phyloP scores from a whole-genome alignment of 1,140 invertebrate genomes.

The Temnothorax longispinosus region DNA sequence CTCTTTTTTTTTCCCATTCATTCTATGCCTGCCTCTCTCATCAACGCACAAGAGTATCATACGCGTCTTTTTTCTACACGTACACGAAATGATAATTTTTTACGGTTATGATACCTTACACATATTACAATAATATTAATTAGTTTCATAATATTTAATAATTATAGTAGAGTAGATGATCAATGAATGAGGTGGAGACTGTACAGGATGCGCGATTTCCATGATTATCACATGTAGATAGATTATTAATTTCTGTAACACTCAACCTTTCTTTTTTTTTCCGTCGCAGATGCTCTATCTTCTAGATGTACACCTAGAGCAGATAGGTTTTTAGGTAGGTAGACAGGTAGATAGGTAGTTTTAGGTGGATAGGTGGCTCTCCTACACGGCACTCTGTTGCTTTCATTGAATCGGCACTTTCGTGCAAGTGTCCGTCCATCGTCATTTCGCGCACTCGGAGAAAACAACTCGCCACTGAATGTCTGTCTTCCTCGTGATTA shows the following conservation, averaged over 20 bases:
- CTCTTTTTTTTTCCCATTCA: slow-evolving; percentile 55
- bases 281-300: slow-evolving; percentile 67
- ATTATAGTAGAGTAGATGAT: slow-evolving; percentile 86
- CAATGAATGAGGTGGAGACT: slow-evolving; percentile 86
- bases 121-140: slow-evolving; percentile 85
- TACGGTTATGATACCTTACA: slow-evolving; percentile 83
- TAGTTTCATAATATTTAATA: slow-evolving; percentile 84
- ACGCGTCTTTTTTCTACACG: slow-evolving; percentile 63
- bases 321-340: slow-evolving; percentile 66
- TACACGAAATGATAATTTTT: slow-evolving; percentile 82
- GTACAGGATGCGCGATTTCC: slow-evolving; percentile 86
- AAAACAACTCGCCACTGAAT: slow-evolving; percentile 54
- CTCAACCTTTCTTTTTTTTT: slow-evolving; percentile 72
- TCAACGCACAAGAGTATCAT: slow-evolving; percentile 40
- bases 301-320: slow-evolving; percentile 61
- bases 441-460: slow-evolving; percentile 82
- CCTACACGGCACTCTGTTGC: slow-evolving; percentile 47
- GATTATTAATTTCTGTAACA: slow-evolving; percentile 81
- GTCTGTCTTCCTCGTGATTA: slow-evolving; percentile 50
- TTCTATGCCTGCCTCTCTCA: slow-evolving; percentile 24
- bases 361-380: slow-evolving; percentile 53
- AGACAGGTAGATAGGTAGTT: slow-evolving; percentile 68
- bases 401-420: slow-evolving; percentile 63
- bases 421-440: slow-evolving; percentile 71
- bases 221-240: slow-evolving; percentile 86